A percentile compares a stretch with the other conserved stretches of the same genome.
These are phyloP conservation scores for Zhuqinia jingwanae DNA, from an alignment of 2,888 invertebrate species.

Conservation along the genomic window DNA sequence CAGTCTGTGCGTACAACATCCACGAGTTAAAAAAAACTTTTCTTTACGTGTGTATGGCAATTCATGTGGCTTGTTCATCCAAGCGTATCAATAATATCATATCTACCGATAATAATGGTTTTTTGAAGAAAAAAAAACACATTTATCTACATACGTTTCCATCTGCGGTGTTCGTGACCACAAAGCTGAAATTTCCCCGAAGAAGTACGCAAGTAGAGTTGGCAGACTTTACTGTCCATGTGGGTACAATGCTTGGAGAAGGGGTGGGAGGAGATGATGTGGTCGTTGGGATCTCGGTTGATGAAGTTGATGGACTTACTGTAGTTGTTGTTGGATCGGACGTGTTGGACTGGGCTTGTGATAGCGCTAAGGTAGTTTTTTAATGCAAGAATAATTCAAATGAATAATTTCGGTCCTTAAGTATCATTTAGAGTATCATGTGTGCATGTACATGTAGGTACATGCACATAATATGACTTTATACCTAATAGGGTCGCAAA, in stretches of 20 bases:
- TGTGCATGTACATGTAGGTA: not conserved
- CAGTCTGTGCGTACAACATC: constrained; percentile 25
- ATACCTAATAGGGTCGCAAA: not conserved
- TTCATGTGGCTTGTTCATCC: not conserved
- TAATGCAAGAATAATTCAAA: not conserved
- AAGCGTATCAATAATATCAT: not conserved
- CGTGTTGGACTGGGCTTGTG: constrained; percentile 39
- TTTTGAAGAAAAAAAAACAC: not conserved
- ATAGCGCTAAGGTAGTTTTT: constrained; percentile 26
- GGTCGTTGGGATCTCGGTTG: constrained; percentile 16
- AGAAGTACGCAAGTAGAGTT: constrained; percentile 63
- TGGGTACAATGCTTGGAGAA: constrained; percentile 3
- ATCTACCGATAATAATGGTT: constrained; percentile 8
- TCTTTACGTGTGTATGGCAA: not conserved
- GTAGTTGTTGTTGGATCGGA: not conserved
- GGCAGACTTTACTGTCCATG: constrained; percentile 61
- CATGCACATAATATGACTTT: not conserved
- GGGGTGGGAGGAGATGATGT: constrained; percentile 19
- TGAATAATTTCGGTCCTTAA: not conserved
- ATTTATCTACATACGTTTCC: constrained; percentile 27
- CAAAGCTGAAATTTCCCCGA: constrained; percentile 61
- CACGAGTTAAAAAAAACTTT: not conserved
- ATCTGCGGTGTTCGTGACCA: constrained; percentile 48
- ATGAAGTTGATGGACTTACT: constrained; percentile 10
- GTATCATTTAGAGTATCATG: not conserved